Evolutionary conservation across 2,113 vertebrate genomes (phyloP).

Genomic region (Microcebus tavaratra): DNA sequence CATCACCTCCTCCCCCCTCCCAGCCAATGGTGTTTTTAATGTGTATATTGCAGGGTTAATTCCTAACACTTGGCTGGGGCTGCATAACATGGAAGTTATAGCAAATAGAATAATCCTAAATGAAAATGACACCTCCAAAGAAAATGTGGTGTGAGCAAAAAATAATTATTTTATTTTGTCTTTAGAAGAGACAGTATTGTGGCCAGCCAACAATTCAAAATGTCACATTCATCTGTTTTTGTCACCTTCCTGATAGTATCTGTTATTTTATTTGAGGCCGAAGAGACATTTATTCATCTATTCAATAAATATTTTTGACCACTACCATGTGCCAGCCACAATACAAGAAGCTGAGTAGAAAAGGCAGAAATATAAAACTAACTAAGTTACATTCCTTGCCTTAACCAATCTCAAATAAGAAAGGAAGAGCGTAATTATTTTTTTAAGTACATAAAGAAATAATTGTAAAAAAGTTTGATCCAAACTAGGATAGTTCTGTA

Average conservation of each 20-base stretch:
- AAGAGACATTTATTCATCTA: not conserved
- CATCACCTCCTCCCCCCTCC: no score
- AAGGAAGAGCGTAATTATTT: not conserved
- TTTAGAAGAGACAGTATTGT: not conserved
- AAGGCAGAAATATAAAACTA: not conserved
- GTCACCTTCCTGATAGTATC: not conserved
- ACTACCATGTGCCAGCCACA: not conserved
- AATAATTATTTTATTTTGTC: conserved; percentile 1
- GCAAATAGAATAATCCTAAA: not conserved
- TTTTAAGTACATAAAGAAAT: not conserved
- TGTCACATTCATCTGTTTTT: not conserved
- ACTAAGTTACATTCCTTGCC: not conserved
- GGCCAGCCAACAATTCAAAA: conserved; percentile 7
- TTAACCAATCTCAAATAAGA: not conserved
- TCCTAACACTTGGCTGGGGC: not conserved
- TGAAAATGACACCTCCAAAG: conserved; percentile 20
- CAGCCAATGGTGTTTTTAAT: not conserved
- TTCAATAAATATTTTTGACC: not conserved
- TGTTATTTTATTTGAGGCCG: not conserved
- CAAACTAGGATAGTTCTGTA: not conserved
- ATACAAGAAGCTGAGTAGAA: not conserved
- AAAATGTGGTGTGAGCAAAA: conserved; percentile 17
- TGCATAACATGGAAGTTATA: not conserved
- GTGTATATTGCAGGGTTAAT: not conserved
- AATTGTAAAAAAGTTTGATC: not conserved